These are phyloP conservation scores for Pelobates fuscus DNA, from an alignment of 2,113 vertebrate species.

Conservation along the genomic window DNA sequence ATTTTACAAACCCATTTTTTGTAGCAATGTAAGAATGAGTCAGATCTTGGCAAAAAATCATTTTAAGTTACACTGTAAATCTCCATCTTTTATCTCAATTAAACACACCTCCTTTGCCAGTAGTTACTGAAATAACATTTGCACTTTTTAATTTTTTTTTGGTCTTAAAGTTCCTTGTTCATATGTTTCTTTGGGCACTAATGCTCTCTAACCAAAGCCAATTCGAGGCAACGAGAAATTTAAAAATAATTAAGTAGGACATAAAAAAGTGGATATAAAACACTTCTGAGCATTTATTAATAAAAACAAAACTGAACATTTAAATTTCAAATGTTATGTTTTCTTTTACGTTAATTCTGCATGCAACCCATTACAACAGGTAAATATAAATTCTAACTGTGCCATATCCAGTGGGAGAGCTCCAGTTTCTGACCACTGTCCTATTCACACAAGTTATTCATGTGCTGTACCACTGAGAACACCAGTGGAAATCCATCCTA, in stretches of 20 bases:
- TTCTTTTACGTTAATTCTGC: too few species aligned
- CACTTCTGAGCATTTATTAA: not conserved
- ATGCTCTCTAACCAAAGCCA: not conserved
- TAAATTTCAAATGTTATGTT: too few species aligned
- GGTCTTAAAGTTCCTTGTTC: not conserved
- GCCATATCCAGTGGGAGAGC: too few species aligned
- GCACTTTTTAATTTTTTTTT: constrained; percentile 9
- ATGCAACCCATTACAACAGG: too few species aligned
- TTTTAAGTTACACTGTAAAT: constrained; percentile 10
- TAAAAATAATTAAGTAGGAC: not conserved
- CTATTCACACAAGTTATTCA: too few species aligned
- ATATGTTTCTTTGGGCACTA: constrained; percentile 5
- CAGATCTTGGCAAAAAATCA: not conserved
- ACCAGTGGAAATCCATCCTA: too few species aligned
- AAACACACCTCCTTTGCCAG: constrained; percentile 2
- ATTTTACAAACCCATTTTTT: not conserved
- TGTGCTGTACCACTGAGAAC: too few species aligned
- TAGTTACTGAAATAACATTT: constrained; percentile 4
- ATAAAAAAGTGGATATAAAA: not conserved
- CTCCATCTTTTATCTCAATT: constrained; percentile 31
- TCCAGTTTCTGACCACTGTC: too few species aligned
- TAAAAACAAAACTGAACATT: too few species aligned
- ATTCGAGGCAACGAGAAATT: not conserved
- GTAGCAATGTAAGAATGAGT: not conserved
- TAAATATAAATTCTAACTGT: too few species aligned